Percentiles rank a stretch among this genome's conserved stretches.
These are phyloP conservation scores for Microcebus griseorufus DNA, from an alignment of 2,113 vertebrate species.

Conservation along the genomic window DNA sequence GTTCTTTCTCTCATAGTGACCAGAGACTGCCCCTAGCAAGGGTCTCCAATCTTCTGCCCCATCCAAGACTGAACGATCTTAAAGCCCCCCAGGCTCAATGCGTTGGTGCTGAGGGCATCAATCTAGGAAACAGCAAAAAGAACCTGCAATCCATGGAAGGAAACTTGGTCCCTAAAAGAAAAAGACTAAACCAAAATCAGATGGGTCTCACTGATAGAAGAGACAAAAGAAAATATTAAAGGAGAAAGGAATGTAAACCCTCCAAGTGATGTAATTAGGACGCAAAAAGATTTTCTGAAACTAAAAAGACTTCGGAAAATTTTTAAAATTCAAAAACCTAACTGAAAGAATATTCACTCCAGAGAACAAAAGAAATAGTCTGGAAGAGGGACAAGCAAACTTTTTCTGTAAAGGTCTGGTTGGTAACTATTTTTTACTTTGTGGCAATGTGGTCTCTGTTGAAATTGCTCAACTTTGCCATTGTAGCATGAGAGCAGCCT, in stretches of 20 bases:
- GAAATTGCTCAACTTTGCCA: background rate
- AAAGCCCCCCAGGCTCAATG: background rate
- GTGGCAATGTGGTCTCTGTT: background rate
- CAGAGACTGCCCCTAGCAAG: background rate
- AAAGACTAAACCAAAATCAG: background rate
- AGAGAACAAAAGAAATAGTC: background rate
- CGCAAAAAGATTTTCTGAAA: background rate
- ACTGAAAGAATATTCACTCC: background rate
- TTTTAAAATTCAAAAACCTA: background rate
- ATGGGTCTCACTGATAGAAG: background rate
- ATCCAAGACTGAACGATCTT: background rate
- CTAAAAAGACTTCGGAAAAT: background rate
- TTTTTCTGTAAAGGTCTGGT: background rate
- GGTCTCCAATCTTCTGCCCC: background rate
- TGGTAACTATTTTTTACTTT: background rate
- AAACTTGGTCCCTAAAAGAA: background rate
- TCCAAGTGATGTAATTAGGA: background rate
- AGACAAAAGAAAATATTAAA: background rate
- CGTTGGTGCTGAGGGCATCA: background rate
- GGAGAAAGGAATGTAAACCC: background rate
- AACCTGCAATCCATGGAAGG: background rate
- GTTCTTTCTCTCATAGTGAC: background rate
- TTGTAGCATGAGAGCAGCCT: background rate
- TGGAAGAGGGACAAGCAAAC: background rate
- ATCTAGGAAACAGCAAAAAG: background rate